Conservation (phyloP, 2,888 invertebrate genomes). For the Heterodera filipjevi region DNA sequence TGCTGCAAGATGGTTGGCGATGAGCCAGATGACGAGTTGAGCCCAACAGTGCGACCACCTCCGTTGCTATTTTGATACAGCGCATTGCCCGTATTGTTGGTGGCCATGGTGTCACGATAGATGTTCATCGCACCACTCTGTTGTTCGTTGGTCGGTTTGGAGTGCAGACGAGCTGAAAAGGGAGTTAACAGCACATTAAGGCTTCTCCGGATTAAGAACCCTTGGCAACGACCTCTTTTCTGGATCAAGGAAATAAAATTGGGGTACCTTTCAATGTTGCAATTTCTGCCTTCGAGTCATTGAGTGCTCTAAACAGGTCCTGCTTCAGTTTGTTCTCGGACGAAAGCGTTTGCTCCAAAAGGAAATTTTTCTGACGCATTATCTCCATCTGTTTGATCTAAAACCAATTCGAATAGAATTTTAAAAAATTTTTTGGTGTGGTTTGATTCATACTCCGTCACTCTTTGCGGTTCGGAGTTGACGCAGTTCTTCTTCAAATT, state of each 20-base stretch:
- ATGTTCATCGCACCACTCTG: conserved; percentile 16
- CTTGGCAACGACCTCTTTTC: too few species aligned
- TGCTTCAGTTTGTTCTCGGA: conserved; percentile 96
- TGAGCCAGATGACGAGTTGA: conserved; percentile 12
- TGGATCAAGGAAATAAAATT: too few species aligned
- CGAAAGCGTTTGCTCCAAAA: conserved; percentile 88
- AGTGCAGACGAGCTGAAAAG: conserved; percentile 6
- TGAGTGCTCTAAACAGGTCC: conserved; percentile 93
- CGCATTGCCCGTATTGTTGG: conserved; percentile 1
- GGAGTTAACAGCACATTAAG: too few species aligned
- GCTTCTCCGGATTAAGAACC: too few species aligned
- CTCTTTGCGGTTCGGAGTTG: conserved; percentile 63
- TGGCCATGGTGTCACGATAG: neutral
- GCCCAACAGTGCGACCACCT: neutral
- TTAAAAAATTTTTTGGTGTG: too few species aligned
- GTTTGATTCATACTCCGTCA: conserved; percentile 21
- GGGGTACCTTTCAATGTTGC: conserved; percentile 41
- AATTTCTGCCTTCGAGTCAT: conserved; percentile 77
- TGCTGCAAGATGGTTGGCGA: conserved; percentile 25
- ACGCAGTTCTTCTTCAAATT: conserved; percentile 72
- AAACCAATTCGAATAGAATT: too few species aligned
- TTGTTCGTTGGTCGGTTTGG: conserved; percentile 28
- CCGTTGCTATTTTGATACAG: conserved; percentile 3
- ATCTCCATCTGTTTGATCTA: conserved; percentile 46
- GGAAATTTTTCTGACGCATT: conserved; percentile 86